Evolutionary conservation across 2,797 vertebrate genomes (phyloP).

Genomic region (Mus minutoides): DNA sequence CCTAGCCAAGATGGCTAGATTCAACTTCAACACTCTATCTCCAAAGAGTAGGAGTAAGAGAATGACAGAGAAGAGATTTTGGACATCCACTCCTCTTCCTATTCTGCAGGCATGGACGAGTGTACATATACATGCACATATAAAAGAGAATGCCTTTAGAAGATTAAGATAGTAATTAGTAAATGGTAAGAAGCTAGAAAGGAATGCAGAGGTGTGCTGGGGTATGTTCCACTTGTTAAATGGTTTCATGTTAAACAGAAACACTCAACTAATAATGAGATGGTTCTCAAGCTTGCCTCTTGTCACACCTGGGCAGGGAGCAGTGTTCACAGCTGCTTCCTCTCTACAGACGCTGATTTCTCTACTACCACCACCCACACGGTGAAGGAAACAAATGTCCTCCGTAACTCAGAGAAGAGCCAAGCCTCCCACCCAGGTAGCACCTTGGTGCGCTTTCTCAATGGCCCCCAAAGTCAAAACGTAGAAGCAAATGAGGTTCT

Average conservation of each 20-base stretch:
- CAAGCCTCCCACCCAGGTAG: not conserved
- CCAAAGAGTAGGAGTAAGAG: not conserved
- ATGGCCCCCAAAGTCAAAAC: constrained; percentile 9
- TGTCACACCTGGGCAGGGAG: not conserved
- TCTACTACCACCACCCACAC: constrained; percentile 49
- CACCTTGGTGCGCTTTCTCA: not conserved
- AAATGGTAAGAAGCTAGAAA: not conserved
- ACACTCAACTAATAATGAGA: not conserved
- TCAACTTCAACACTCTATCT: not conserved
- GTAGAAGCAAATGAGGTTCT: constrained; percentile 30
- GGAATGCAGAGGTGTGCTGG: not conserved
- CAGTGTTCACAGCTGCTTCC: not conserved
- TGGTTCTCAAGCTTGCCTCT: not conserved
- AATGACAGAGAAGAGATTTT: not conserved
- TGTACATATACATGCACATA: not conserved
- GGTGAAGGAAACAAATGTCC: not conserved
- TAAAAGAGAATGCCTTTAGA: not conserved
- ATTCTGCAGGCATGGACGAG: not conserved
- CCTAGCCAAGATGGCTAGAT: not conserved
- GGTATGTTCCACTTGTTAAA: not conserved
- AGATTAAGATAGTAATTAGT: too few species aligned
- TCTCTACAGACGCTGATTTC: constrained; percentile 52
- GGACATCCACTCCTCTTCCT: not conserved
- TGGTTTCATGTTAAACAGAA: constrained; percentile 44
- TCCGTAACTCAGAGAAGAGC: not conserved